Conservation (phyloP, 2,888 invertebrate species). For the Apodemia hepburni region DNA sequence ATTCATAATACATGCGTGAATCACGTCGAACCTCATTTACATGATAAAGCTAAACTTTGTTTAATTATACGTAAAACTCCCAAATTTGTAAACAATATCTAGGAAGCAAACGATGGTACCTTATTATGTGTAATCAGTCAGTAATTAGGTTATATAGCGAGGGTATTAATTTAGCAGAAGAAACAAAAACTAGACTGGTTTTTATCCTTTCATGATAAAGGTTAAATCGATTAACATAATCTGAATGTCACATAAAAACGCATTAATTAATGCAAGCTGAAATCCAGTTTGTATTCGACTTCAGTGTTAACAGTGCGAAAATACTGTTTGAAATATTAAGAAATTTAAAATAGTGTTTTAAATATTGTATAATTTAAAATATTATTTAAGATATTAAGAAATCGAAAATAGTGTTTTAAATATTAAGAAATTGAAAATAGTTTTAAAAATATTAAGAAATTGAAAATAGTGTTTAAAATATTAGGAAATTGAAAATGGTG, state of each 20-base stretch:
- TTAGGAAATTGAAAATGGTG: neutral
- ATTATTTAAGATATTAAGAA: no score
- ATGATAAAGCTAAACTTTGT: neutral
- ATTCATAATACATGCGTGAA: no score
- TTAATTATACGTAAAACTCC: neutral
- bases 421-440: no score
- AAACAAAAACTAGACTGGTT: conserved; percentile 18
- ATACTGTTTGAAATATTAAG: no score
- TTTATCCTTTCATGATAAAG: conserved; percentile 18
- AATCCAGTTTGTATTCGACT: conserved; percentile 13
- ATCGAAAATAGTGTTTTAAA: no score
- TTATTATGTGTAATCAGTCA: conserved; percentile 1
- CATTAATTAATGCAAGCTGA: conserved; percentile 17
- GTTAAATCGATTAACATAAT: conserved; percentile 17
- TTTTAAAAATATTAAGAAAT: no score
- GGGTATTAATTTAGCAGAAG: conserved; percentile 13
- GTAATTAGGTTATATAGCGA: neutral
- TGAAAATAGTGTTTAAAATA: no score
- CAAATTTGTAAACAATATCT: conserved; percentile 3
- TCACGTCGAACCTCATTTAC: neutral
- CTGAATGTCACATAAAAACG: conserved; percentile 17
- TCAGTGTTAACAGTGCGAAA: conserved; percentile 2
- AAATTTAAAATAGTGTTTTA: no score
- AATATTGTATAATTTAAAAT: no score
- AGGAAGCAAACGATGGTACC: neutral